Evolutionary conservation across 1,140 invertebrate genomes (phyloP).

Genomic region (Meloidogyne floridensis): DNA sequence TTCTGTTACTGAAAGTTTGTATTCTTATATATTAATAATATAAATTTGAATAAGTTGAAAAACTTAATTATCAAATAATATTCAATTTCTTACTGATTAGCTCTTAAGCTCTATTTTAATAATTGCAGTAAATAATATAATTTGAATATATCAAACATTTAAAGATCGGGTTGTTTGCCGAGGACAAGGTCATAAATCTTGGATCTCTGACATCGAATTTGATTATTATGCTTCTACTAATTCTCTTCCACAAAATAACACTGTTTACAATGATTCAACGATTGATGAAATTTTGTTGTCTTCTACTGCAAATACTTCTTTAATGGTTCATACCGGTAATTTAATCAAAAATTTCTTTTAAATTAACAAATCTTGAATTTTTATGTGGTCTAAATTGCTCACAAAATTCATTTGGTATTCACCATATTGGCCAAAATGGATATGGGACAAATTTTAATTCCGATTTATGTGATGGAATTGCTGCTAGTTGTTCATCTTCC

Average conservation of each 20-base stretch:
- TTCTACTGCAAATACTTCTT: not conserved
- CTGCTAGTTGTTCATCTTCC: not conserved
- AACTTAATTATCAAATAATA: no score
- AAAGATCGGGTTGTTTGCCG: slow-evolving; percentile 88
- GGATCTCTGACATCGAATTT: slow-evolving; percentile 93
- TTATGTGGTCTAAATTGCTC: not conserved
- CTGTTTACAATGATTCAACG: not conserved
- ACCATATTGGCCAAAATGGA: slow-evolving; percentile 12
- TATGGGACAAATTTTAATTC: not conserved
- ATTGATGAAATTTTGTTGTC: slow-evolving; percentile 16
- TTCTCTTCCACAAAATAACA: not conserved
- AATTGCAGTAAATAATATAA: not conserved
- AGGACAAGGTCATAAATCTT: slow-evolving; percentile 87
- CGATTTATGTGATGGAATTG: not conserved
- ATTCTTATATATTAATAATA: not conserved
- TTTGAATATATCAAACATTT: slow-evolving; percentile 54
- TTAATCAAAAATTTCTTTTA: not conserved
- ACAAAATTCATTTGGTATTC: not conserved
- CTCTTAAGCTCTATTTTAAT: not conserved
- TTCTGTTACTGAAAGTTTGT: slow-evolving; percentile 70
- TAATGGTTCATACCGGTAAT: slow-evolving; percentile 6
- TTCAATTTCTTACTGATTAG: no score
- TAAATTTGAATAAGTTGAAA: no score
- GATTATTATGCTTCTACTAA: slow-evolving; percentile 79
- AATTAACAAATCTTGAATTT: not conserved